Percentiles rank a stretch among this genome's conserved stretches.
phyloP scores from a whole-genome alignment of 1,140 invertebrate genomes.

The Drosophila tropicalis region DNA sequence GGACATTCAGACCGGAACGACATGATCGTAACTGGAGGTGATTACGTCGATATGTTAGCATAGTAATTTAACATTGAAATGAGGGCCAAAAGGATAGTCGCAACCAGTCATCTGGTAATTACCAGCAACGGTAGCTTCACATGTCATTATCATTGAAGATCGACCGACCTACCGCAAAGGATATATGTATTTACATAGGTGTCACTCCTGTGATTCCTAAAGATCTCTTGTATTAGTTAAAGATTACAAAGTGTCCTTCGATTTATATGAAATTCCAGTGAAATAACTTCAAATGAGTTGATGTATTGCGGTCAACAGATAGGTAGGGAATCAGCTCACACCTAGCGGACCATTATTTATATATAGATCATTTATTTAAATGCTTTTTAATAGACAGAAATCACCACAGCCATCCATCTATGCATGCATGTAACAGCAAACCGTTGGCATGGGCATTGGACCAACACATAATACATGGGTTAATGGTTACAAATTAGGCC shows the following conservation, averaged over 20 bases:
- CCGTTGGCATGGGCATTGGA: constrained; percentile 42
- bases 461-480: constrained; percentile 71
- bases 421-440: neutral
- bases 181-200: no score
- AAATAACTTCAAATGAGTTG: neutral
- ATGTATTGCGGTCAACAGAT: neutral
- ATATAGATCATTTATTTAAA: constrained; percentile 67
- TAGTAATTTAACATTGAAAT: constrained; percentile 29
- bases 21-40: neutral
- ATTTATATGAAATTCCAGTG: neutral
- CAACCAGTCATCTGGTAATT: constrained; percentile 34
- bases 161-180: constrained; percentile 51
- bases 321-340: constrained; percentile 31
- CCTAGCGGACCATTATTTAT: constrained; percentile 37
- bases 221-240: no score
- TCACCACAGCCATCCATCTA: constrained; percentile 58
- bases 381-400: constrained; percentile 77
- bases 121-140: constrained; percentile 65
- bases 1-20: constrained; percentile 53
- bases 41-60: neutral
- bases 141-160: constrained; percentile 46
- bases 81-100: constrained; percentile 30
- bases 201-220: no score
- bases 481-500: constrained; percentile 83
- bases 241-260: neutral